These are phyloP conservation scores for Furnarius figulus DNA, from an alignment of 2,113 vertebrate species.

Conservation along the genomic window DNA sequence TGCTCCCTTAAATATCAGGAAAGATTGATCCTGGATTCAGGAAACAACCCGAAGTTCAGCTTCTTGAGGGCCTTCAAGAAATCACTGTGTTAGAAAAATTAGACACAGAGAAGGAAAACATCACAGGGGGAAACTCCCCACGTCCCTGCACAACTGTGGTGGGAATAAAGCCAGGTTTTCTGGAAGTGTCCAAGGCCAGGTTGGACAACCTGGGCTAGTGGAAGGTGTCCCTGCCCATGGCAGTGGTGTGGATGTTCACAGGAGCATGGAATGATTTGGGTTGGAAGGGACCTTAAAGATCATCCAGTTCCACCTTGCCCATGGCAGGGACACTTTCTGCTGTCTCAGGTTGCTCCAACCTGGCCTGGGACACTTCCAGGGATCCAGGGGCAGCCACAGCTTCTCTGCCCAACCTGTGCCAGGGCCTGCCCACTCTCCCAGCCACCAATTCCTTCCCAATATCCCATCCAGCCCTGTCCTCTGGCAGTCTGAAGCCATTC, in stretches of 20 bases:
- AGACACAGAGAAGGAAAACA: background rate
- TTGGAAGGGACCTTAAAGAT: fast-evolving
- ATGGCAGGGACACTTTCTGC: background rate
- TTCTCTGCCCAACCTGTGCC: background rate
- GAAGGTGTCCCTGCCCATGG: background rate
- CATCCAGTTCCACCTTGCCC: background rate
- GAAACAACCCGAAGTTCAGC: background rate
- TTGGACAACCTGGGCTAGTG: background rate
- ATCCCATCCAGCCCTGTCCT: fast-evolving
- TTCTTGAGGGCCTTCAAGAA: background rate
- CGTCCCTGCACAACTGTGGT: background rate
- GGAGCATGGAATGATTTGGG: background rate
- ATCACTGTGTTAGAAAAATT: background rate
- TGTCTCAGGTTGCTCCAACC: background rate
- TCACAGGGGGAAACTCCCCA: background rate
- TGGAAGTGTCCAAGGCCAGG: background rate
- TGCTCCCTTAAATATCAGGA: background rate
- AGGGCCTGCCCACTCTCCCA: background rate
- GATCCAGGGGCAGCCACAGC: background rate
- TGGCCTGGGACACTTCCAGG: background rate
- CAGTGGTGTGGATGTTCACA: background rate
- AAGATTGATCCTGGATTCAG: background rate
- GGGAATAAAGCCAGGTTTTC: background rate
- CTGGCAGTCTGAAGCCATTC: background rate
- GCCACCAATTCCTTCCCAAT: background rate